A percentile compares a stretch with the other conserved stretches of the same genome.
These are phyloP conservation scores for Petaurus breviceps DNA, from an alignment of 2,113 vertebrate species.

Conservation along the genomic window DNA sequence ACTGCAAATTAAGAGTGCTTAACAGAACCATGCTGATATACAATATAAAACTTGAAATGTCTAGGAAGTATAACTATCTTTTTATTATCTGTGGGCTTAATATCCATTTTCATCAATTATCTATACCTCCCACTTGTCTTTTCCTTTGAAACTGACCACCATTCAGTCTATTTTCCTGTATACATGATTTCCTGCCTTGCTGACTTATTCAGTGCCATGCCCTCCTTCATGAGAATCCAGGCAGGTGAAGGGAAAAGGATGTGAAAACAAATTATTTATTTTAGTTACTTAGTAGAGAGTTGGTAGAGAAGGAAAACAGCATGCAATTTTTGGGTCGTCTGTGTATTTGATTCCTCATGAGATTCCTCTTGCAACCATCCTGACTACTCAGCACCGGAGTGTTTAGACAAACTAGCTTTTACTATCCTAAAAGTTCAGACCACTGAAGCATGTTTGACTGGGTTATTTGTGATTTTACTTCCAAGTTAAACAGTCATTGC, in stretches of 20 bases:
- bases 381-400: background rate
- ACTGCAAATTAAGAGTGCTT: no score
- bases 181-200: background rate
- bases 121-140: background rate
- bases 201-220: background rate
- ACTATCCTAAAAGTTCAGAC: background rate
- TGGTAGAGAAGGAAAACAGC: background rate
- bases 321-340: background rate
- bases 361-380: background rate
- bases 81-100: background rate
- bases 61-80: background rate
- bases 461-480: constrained; percentile 8
- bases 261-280: background rate
- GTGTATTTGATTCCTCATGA: background rate
- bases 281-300: background rate
- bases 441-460: background rate
- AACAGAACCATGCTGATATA: no score
- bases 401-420: background rate
- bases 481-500: background rate
- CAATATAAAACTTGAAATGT: background rate
- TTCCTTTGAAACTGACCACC: background rate
- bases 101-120: background rate
- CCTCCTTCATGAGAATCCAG: background rate
- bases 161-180: background rate
- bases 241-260: background rate